Conservation (phyloP, 2,113 vertebrate genomes). For the Thymallus thymallus region DNA sequence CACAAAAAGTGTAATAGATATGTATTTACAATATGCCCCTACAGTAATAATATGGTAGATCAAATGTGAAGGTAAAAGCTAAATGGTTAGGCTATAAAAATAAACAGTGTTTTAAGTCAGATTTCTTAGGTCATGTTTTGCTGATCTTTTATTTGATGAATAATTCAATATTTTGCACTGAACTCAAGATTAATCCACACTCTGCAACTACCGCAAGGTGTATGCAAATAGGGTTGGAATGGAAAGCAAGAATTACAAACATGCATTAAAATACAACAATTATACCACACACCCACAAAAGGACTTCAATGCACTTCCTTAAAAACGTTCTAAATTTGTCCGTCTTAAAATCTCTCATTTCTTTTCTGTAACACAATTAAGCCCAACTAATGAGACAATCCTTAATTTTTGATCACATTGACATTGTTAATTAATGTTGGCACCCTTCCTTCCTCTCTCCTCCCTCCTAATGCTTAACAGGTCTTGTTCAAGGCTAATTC, state of each 20-base stretch:
- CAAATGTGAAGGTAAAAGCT: neutral
- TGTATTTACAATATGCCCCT: no score
- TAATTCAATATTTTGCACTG: slow-evolving; percentile 1
- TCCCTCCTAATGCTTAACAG: neutral
- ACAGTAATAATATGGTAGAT: neutral
- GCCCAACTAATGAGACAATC: neutral
- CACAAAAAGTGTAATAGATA: no score
- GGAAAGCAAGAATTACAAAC: neutral
- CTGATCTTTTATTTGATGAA: neutral
- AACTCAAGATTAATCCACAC: neutral
- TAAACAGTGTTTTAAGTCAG: no score
- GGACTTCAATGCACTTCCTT: neutral
- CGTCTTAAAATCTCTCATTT: neutral
- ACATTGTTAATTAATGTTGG: neutral
- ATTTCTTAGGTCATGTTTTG: neutral
- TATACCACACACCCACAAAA: no score
- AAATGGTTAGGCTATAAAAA: neutral
- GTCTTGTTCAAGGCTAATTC: neutral
- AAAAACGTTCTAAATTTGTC: neutral
- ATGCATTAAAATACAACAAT: neutral
- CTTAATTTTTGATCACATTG: neutral
- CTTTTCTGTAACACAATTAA: neutral
- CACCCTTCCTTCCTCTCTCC: neutral
- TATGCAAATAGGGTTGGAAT: neutral
- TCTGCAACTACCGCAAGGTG: neutral